Evolutionary conservation across 2,888 invertebrate species (phyloP), one percentile per base, ranked within the genome.

Genomic region (Allolobophora icterica): DNA sequence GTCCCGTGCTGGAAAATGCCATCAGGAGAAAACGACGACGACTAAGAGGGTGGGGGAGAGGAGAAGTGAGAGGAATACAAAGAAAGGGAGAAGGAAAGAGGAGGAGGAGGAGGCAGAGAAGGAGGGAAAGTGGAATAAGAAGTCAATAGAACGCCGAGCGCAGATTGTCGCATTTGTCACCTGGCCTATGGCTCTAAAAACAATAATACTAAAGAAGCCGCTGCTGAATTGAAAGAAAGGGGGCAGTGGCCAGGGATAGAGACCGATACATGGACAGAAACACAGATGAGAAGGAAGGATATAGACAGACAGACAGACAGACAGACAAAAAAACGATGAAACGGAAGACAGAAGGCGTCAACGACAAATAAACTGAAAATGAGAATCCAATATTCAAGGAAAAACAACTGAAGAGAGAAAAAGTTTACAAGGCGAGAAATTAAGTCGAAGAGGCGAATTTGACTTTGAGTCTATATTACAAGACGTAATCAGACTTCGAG

Each of bases 151-250:
- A 71, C 71, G 71, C 17, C 71, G 71, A n/a, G 30, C 71, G 71
- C 71, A 71, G 71, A 71, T n/a, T n/a, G 71, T 71, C 30, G 71
- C 71, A 71, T 71, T 71, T 71, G 71, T 71, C n/a, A 6, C 30
- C 30, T n/a, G 71, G 71, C 71, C 71, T 52, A 71, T n/a, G n/a
- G 71, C 71, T n/a, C 71, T 8, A 71, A 71, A 13, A 71, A 71
- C 71, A 71, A 71, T 71, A 71, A 71, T n/a, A 71, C 71, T 71
- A 71, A 71, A 71, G 71, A 71, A 71, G 71, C 71, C 30, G n/a
- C 71, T 30, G n/a, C 71, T n/a, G 71, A 71, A 71, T 71, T n/a
- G 71, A 71, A n/a, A 71, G 71, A n/a, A 71, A n/a, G 71, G 71
- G 13, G 71, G 71, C 71, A 71, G 71, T 71, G 71, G 30, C 30